phyloP scores from a whole-genome alignment of 2,888 invertebrate species.

The Diaperis boleti region DNA sequence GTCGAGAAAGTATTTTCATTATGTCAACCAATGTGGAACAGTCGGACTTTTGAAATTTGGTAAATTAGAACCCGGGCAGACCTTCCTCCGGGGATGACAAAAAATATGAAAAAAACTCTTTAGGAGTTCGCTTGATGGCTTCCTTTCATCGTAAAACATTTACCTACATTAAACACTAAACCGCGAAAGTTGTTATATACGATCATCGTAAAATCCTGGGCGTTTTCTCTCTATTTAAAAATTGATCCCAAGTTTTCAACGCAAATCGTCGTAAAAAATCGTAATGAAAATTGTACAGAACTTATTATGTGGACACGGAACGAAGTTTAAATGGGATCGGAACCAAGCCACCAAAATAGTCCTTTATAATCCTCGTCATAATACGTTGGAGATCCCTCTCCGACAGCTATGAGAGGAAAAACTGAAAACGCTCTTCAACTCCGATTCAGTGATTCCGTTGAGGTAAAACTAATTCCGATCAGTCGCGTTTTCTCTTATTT shows the following conservation, averaged over 20 bases:
- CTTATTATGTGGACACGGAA: constrained; percentile 28
- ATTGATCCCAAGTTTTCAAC: constrained; percentile 24
- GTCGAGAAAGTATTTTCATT: constrained; percentile 29
- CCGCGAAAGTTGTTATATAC: neutral
- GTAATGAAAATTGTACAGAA: constrained; percentile 26
- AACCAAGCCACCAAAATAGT: constrained; percentile 17
- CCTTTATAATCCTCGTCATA: constrained; percentile 29
- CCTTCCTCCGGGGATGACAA: neutral
- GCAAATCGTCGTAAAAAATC: constrained; percentile 18
- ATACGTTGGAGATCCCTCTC: constrained; percentile 19
- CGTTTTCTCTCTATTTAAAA: constrained; percentile 14
- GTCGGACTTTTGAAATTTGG: constrained; percentile 23
- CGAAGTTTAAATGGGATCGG: constrained; percentile 33
- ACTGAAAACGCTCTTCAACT: neutral
- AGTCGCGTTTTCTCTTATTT: neutral
- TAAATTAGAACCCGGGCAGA: constrained; percentile 18
- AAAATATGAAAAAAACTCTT: constrained; percentile 18
- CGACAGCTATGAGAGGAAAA: constrained; percentile 4
- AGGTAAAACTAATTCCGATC: constrained; percentile 13
- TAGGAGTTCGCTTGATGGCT: neutral
- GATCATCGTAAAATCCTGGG: constrained; percentile 10
- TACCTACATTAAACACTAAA: constrained; percentile 21
- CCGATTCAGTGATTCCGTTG: neutral
- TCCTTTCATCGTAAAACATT: constrained; percentile 10
- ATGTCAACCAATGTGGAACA: constrained; percentile 17